Evolutionary conservation across 2,797 vertebrate species (phyloP), one percentile per base, ranked within the genome.

Genomic region (Staurois parvus): DNA sequence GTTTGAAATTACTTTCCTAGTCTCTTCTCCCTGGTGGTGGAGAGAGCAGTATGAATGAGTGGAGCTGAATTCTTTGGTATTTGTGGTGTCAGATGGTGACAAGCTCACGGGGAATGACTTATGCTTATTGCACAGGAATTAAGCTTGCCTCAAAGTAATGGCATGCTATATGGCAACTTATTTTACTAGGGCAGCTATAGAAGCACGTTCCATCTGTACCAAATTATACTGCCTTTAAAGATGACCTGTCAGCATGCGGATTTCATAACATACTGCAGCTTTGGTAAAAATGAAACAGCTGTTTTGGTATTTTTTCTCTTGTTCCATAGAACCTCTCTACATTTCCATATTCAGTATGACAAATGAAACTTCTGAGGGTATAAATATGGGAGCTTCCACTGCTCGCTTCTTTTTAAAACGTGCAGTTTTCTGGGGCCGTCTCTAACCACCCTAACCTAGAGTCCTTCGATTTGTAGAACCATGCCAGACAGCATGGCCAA

Each of bases 101-200:
- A 69, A 32, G 52, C 72, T 76, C 42, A 48, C 4, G 29, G 28
- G 52, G 29, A 68, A 28, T 68, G 72, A 32, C 5, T 72, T 81
- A 34, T 37, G 40, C 45, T 62, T 82, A 59, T 73, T 72, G 56
- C 28, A 19, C 69, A 62, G 52, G 26, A 52, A 64, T 24, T 1
- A 29, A 30, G 26, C 69, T 32, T 64, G 66, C 79, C 79, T 64
- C 17, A 52, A 81, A 69, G 79, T 69, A 81, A 72, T 40, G n/a
- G 6, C 21, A 40, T 42, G 32, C 13, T 34, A 52, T 19, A 11
- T 13, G n/a, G n/a, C 37, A n/a, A 80, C 34, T 52, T 76, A 26
- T 29, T 30, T 69, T 66, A 52, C 34, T 48, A 21, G 30, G 62
- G 21, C 42, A 56, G 11, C 34, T n/a, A 40, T 19, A n/a, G 59